Percentiles rank a stretch among this genome's conserved stretches.
Evolutionary conservation across 2,113 vertebrate genomes (phyloP).

Genomic region (Plecturocebus donacophilus): DNA sequence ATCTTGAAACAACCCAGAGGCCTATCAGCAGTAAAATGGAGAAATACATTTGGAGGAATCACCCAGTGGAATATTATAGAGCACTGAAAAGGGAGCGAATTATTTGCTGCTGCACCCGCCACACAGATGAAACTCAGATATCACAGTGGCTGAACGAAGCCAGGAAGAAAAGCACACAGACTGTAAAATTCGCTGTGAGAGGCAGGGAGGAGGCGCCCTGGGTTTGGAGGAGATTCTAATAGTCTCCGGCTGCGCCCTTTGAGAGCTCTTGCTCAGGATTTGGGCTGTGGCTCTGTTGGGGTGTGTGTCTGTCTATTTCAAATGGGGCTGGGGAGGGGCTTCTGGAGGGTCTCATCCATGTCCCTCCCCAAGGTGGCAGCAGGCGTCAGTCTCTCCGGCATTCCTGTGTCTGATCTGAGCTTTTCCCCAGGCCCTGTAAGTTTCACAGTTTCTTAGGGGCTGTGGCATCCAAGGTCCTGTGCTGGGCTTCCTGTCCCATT

Average conservation of each 20-base stretch:
- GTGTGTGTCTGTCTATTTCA: background rate
- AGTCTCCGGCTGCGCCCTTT: background rate
- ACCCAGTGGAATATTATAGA: background rate
- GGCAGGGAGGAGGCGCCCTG: background rate
- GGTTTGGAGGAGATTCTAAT: background rate
- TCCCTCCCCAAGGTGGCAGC: background rate
- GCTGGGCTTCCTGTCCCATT: background rate
- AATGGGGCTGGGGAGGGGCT: background rate
- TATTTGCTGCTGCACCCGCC: fast-evolving
- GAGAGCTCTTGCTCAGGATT: background rate
- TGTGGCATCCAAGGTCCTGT: background rate
- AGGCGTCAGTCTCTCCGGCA: background rate
- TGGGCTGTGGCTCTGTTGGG: background rate
- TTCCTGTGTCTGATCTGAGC: background rate
- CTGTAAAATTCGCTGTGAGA: background rate
- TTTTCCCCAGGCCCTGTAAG: background rate
- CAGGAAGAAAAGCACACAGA: too few species aligned
- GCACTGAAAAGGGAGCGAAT: background rate
- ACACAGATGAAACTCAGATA: fast-evolving
- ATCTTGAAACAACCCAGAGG: background rate
- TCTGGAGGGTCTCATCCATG: background rate
- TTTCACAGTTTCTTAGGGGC: background rate
- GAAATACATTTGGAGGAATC: fast-evolving
- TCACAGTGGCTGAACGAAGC: fast-evolving
- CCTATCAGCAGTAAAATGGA: background rate